A percentile compares a stretch with the other conserved stretches of the same genome.
phyloP scores from a whole-genome alignment of 2,888 invertebrate species.

The Phrixothrix hirtus region DNA sequence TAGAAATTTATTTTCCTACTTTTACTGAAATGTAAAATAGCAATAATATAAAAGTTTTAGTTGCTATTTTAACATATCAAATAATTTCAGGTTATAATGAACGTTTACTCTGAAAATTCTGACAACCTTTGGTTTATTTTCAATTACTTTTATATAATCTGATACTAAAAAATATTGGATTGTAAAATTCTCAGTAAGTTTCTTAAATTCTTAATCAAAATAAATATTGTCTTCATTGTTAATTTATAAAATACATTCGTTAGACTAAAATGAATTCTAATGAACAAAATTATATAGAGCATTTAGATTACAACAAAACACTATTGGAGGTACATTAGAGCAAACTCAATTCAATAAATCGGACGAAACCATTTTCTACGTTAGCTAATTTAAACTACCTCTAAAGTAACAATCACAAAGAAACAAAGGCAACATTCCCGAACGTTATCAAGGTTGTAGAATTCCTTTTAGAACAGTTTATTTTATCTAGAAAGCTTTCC shows the following conservation, averaged over 20 bases:
- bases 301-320: too few species aligned
- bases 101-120: not conserved
- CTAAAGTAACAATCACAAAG: too few species aligned
- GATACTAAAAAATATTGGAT: constrained; percentile 4
- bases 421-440: too few species aligned
- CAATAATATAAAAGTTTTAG: not conserved
- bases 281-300: too few species aligned
- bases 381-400: too few species aligned
- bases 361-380: too few species aligned
- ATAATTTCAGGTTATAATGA: not conserved
- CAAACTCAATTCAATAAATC: too few species aligned
- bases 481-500: too few species aligned
- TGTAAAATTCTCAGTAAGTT: constrained; percentile 10
- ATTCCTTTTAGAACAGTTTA: too few species aligned
- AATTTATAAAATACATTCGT: not conserved
- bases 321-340: too few species aligned
- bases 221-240: constrained; percentile 7
- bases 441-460: too few species aligned
- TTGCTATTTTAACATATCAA: not conserved
- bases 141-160: constrained; percentile 8
- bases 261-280: too few species aligned
- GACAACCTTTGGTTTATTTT: not conserved
- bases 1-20: not conserved
- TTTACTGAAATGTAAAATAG: not conserved
- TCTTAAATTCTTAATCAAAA: constrained; percentile 9